A percentile compares a stretch with the other conserved stretches of the same genome.
These are phyloP conservation scores for Copidosoma aretas DNA, from an alignment of 2,888 invertebrate genomes.

Conservation along the genomic window DNA sequence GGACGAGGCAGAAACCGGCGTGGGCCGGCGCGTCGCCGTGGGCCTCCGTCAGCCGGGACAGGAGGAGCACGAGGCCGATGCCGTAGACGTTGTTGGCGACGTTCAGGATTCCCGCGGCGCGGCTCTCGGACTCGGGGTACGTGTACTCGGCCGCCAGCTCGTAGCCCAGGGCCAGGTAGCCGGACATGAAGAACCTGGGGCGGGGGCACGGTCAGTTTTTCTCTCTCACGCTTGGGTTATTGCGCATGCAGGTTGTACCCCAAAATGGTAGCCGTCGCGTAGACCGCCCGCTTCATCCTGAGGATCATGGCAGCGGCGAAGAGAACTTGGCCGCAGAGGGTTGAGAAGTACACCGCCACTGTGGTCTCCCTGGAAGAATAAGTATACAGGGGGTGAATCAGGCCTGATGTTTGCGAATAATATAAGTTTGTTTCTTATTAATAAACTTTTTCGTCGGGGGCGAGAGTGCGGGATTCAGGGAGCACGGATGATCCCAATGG, in stretches of 20 bases:
- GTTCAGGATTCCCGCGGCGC: conserved; percentile 74
- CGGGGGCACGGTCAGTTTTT: neutral
- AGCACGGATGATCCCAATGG: too few relatives aligned
- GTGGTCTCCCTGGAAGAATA: conserved; percentile 66
- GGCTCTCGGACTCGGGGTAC: conserved; percentile 76
- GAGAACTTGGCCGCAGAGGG: conserved; percentile 52
- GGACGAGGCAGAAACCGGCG: conserved; percentile 49
- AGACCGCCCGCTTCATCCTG: conserved; percentile 54
- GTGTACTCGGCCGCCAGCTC: conserved; percentile 78
- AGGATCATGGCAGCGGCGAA: conserved; percentile 50
- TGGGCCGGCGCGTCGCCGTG: conserved; percentile 58
- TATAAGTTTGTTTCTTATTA: too few relatives aligned
- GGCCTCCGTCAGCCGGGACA: conserved; percentile 52
- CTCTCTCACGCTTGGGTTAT: too few relatives aligned
- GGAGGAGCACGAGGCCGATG: conserved; percentile 53
- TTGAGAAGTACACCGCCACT: conserved; percentile 51
- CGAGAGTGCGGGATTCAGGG: too few relatives aligned
- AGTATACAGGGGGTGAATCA: too few relatives aligned
- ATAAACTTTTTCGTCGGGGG: too few relatives aligned
- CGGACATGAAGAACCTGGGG: conserved; percentile 75
- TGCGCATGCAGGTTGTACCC: too few relatives aligned
- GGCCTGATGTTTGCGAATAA: too few relatives aligned
- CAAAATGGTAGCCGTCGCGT: conserved; percentile 49
- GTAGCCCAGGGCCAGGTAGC: conserved; percentile 76
- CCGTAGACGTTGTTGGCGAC: conserved; percentile 62